Evolutionary conservation across 92 coral and sea anemone genomes (phyloP).

Genomic region (Phenganax marumi): DNA sequence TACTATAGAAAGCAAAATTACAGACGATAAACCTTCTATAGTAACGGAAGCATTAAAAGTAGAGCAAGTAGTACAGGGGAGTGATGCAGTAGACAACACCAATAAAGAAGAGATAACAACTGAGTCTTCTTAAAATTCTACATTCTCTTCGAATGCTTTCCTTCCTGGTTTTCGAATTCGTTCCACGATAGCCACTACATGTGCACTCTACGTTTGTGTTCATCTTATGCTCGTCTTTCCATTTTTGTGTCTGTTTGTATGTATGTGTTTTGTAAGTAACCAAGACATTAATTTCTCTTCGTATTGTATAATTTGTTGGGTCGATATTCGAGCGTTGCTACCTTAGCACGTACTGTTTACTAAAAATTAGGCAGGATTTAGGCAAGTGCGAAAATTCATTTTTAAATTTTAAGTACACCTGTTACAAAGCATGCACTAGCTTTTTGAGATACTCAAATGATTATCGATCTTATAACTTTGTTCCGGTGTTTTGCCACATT

Average conservation of each 20-base stretch:
- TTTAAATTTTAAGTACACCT: too few species aligned
- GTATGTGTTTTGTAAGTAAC: too few species aligned
- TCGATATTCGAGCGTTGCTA: too few species aligned
- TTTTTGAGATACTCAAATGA: background rate
- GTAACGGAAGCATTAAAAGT: constrained; percentile 23
- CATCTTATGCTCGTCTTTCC: background rate
- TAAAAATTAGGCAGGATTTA: too few species aligned
- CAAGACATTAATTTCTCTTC: too few species aligned
- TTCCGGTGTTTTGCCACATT: background rate
- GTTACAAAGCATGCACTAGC: too few species aligned
- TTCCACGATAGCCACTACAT: too few species aligned
- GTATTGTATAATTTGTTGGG: too few species aligned
- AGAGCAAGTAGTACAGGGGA: constrained; percentile 29
- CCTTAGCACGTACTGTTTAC: too few species aligned
- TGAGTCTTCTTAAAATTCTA: constrained; percentile 39
- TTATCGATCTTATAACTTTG: background rate
- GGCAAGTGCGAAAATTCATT: too few species aligned
- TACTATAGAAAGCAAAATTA: constrained; percentile 2
- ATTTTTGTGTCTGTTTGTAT: background rate
- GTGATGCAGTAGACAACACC: constrained; percentile 40
- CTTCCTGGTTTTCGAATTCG: too few species aligned
- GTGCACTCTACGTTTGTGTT: background rate
- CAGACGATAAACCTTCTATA: constrained; percentile 31
- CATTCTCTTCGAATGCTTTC: constrained; percentile 3
- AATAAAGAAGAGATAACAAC: constrained; percentile 49